Conservation (phyloP, 2,113 vertebrate genomes). For the Diphyllodes magnificus region DNA sequence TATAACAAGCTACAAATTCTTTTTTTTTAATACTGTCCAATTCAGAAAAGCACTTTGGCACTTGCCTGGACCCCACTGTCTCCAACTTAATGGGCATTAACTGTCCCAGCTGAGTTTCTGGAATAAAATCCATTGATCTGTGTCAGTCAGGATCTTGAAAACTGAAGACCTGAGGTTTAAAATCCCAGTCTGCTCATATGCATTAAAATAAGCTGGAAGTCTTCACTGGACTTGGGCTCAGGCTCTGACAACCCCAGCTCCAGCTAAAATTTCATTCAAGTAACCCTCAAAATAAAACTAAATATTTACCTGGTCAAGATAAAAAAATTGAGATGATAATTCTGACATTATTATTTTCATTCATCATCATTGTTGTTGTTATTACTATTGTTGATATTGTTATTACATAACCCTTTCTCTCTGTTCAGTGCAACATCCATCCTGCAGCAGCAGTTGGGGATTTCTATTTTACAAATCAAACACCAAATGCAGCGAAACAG, state of each 20-base stretch:
- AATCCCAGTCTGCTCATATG: background rate
- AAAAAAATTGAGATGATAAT: background rate
- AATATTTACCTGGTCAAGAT: background rate
- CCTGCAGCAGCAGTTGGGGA: background rate
- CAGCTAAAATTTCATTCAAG: background rate
- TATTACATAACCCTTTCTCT: background rate
- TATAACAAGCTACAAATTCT: background rate
- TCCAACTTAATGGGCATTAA: conserved; percentile 1
- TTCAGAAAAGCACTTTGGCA: background rate
- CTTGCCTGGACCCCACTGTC: background rate
- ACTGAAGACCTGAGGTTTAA: conserved; percentile 4
- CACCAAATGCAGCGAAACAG: background rate
- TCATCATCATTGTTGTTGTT: background rate
- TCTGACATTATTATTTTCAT: background rate
- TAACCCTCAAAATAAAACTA: background rate
- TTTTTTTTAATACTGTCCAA: background rate
- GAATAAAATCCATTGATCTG: conserved; percentile 8
- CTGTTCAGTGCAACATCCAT: background rate
- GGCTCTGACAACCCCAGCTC: background rate
- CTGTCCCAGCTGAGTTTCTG: background rate
- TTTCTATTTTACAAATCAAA: background rate
- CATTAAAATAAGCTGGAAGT: background rate
- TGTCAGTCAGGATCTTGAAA: conserved; percentile 20
- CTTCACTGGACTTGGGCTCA: background rate
- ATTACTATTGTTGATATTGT: too few species aligned